A percentile compares a stretch with the other conserved stretches of the same genome.
Evolutionary conservation across 2,113 vertebrate species (phyloP).

Genomic region (Morone chrysops): DNA sequence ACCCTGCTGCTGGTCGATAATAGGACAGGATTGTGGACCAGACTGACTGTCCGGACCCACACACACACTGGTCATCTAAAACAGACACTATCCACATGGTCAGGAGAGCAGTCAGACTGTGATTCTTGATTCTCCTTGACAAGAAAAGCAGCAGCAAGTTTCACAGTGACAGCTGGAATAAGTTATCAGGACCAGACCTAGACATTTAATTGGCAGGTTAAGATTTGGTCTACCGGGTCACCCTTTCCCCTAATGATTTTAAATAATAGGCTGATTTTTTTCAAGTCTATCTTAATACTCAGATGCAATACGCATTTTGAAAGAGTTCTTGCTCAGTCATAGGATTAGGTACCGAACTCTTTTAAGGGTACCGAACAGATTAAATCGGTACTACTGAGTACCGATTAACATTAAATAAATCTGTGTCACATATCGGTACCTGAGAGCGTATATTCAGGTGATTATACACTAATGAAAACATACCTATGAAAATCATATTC

Average conservation of each 20-base stretch:
- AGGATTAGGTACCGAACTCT: too few species aligned
- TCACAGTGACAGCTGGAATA: conserved; percentile 9
- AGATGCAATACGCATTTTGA: background rate
- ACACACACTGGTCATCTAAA: conserved; percentile 19
- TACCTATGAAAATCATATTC: too few species aligned
- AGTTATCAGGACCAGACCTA: background rate
- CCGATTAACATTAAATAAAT: too few species aligned
- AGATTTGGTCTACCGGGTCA: background rate
- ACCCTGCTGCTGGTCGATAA: conserved; percentile 79
- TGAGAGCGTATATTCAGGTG: too few species aligned
- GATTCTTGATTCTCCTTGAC: conserved; percentile 44
- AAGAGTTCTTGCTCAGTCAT: background rate
- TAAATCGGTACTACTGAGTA: too few species aligned
- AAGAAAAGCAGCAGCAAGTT: conserved; percentile 17
- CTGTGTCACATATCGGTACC: too few species aligned
- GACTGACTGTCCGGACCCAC: conserved; percentile 4
- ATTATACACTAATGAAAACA: too few species aligned
- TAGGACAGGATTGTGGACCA: conserved; percentile 56
- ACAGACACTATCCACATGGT: conserved; percentile 22
- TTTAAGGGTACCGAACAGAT: too few species aligned
- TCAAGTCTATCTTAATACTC: background rate
- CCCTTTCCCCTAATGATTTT: background rate
- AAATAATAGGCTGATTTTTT: background rate
- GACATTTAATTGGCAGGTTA: background rate
- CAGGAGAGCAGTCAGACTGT: conserved; percentile 5